These are phyloP conservation scores for Cephalopholis sonnerati DNA, from an alignment of 2,113 vertebrate genomes.

Conservation along the genomic window DNA sequence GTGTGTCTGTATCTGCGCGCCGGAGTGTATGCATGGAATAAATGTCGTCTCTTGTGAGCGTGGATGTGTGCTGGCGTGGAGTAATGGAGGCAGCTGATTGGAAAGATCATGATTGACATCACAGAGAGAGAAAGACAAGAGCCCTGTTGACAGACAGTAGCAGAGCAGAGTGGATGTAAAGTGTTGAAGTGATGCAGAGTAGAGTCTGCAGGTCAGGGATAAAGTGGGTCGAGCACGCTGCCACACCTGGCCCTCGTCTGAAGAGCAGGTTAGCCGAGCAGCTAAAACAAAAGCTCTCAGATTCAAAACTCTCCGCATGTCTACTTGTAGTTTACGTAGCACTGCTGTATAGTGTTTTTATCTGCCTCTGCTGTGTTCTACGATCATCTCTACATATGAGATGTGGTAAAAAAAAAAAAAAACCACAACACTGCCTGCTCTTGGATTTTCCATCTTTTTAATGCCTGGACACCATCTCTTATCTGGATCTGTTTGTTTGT, in stretches of 20 bases:
- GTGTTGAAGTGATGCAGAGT: conserved; percentile 54
- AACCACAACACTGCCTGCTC: neutral
- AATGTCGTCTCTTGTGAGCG: neutral
- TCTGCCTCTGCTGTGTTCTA: neutral
- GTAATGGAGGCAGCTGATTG: conserved; percentile 41
- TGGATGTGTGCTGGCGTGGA: neutral
- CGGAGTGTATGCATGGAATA: neutral
- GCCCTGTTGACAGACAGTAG: conserved; percentile 44
- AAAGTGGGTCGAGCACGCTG: conserved; percentile 59
- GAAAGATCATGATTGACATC: conserved; percentile 53
- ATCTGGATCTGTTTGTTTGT: neutral
- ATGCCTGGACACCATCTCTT: neutral
- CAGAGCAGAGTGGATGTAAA: conserved; percentile 54
- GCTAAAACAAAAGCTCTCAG: conserved; percentile 60
- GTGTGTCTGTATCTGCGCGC: neutral
- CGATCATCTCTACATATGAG: neutral
- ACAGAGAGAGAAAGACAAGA: conserved; percentile 43
- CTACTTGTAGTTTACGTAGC: conserved; percentile 25
- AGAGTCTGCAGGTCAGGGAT: conserved; percentile 55
- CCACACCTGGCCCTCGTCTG: conserved; percentile 75
- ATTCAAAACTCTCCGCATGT: conserved; percentile 42
- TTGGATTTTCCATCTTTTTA: conserved; percentile 10
- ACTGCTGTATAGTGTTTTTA: conserved; percentile 10
- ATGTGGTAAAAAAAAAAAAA: conserved; percentile 3
- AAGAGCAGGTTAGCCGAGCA: conserved; percentile 59